Evolutionary conservation across 1,140 invertebrate species (phyloP), one percentile per base, ranked within the genome.

Genomic region (Berghia stephanieae): DNA sequence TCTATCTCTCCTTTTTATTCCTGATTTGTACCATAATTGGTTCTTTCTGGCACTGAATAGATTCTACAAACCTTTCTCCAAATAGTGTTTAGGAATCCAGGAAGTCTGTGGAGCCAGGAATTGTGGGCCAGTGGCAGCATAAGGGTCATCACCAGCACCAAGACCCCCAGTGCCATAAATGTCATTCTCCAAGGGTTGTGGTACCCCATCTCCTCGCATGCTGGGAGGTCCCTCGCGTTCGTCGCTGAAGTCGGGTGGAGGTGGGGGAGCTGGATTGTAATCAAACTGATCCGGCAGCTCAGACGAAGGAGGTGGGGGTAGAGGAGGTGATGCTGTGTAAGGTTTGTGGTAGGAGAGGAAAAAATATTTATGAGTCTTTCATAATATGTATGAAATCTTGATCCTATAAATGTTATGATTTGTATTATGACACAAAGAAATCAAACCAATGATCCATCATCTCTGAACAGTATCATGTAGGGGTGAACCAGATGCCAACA

Each of bases 61-160:
- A n/a, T n/a, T n/a, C n/a, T n/a, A 66, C 36, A 31, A 8, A 76
- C 74, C 74, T 76, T 76, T 76, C 43, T 76, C 74, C n/a, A 76
- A 66, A 49, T 76, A 76, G 40, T 76, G 57, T 36, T 66, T 66
- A 4, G 74, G 74, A 8, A 76, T 68, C 74, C 74, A 76, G 21
- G 63, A 67, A 4, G 27, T n/a, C 16, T 76, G 74, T n/a, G n/a
- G n/a, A 5, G 74, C 44, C 43, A 76, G 21, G 0, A 76, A 63
- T 38, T 76, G 74, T 16, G 57, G 63, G 6, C 74, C 74, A 49
- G 74, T 76, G 27, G 74, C 74, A 10, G 74, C 74, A 43, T 76
- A 76, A 21, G 57, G 74, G 44, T 76, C 74, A 63, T 75, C 72
- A 1, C 27, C 16, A n/a, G 13, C 63, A 1, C 34, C 34, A 34